Evolutionary conservation across 2,113 vertebrate species (phyloP), one percentile per base, ranked within the genome.

Genomic region (Andinoacara biseriatus): DNA sequence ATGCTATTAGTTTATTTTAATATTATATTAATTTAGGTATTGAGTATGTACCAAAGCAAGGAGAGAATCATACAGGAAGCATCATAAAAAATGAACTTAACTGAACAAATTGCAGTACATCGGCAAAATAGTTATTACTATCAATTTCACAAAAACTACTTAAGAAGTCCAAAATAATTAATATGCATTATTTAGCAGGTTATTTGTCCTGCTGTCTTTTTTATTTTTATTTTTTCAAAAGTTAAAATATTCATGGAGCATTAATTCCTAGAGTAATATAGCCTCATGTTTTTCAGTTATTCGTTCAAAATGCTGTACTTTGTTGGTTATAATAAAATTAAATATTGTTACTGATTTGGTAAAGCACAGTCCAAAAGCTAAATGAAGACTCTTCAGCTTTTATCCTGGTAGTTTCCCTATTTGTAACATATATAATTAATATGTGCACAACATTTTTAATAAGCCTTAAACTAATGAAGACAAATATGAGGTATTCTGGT

Each of bases 1-100:
- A 80, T 90, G 78, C 87, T 92, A 84, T 86, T 81, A 54, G 88
- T 89, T 90, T 81, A 74, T 86, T 90, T 83, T 91, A 80, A 79
- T 87, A 89, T 81, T 80, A 88, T 94, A 93, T 95, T 94, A 92
- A 94, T 87, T 94, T 94, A 93, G 92, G 88, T 93, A 92, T 86
- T 83, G 59, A 69, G 31, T 75, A 93, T 95, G 95, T 96, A 96
- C 95, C 94, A 95, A 94, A 94, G 91, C 92, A 61, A 92, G 92
- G 90, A 93, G 88, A 85, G 46, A 69, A 78, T 85, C 40, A 80
- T 75, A 78, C 40, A 76, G 56, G 86, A 88, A 87, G 85, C 80
- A 84, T 89, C 63, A 82, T 75, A 9, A 83, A 81, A 69, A 82
- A 60, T 85, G 6, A 76, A 78, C n/a, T 38, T 61, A 80, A 72